Conservation (phyloP, 2,797 vertebrate genomes). For the Mus minutoides region DNA sequence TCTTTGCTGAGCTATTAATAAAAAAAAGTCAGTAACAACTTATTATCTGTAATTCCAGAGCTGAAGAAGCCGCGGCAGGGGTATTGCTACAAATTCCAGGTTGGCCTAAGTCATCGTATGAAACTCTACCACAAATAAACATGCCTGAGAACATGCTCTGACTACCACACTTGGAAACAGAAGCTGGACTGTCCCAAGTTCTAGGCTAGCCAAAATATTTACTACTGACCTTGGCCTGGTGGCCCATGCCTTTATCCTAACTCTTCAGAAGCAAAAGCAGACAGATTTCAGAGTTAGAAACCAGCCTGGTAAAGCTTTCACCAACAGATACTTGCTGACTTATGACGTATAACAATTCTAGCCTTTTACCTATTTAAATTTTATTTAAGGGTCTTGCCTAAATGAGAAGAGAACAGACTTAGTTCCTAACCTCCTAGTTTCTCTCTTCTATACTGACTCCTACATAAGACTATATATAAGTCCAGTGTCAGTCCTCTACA, state of each 20-base stretch:
- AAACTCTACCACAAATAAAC: background rate
- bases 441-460: constrained; percentile 30
- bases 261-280: background rate
- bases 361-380: background rate
- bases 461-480: constrained; percentile 10
- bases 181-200: background rate
- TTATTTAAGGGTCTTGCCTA: background rate
- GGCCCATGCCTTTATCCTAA: background rate
- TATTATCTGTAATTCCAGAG: background rate
- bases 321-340: constrained; percentile 32
- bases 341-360: constrained; percentile 32
- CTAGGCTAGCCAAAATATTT: background rate
- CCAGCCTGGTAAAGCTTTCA: background rate
- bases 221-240: background rate
- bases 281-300: background rate
- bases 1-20: constrained; percentile 91
- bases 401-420: background rate
- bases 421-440: background rate
- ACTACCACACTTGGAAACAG: background rate
- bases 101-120: background rate
- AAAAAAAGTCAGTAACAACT: background rate
- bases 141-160: no score
- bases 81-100: background rate
- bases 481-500: background rate
- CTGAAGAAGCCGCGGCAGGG: background rate